Conservation (phyloP, 2,113 vertebrate genomes). For the Hippocampus zosterae region DNA sequence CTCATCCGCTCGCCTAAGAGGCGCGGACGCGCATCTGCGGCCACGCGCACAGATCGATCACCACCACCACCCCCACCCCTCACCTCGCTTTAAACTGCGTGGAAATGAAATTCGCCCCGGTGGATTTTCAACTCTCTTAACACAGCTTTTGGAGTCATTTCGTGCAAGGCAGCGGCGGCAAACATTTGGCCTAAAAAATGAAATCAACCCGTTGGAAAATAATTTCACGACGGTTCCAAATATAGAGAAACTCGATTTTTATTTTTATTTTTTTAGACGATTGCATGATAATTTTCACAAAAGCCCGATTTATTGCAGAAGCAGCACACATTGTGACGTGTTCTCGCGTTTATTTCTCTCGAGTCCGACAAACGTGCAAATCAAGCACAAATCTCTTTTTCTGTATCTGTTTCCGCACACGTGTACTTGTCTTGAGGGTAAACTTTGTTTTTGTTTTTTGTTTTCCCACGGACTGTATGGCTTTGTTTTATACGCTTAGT, state of each 20-base stretch:
- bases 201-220: neutral
- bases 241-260: too few species aligned
- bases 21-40: constrained; percentile 60
- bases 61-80: neutral
- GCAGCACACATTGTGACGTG: neutral
- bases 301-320: neutral
- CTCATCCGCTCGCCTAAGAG: constrained; percentile 57
- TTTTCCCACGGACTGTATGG: constrained; percentile 72
- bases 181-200: neutral
- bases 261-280: too few species aligned
- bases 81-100: neutral
- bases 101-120: neutral
- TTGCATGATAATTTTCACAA: too few species aligned
- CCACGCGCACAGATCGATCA: constrained; percentile 41
- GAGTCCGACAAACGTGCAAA: neutral
- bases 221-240: neutral
- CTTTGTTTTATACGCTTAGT: constrained; percentile 71
- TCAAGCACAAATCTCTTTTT: constrained; percentile 20
- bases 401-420: constrained; percentile 16
- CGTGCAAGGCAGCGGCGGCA: neutral
- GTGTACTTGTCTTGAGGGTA: constrained; percentile 39
- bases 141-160: neutral
- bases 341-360: neutral
- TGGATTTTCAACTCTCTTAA: neutral
- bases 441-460: constrained; percentile 48